Percentiles rank a stretch among this genome's conserved stretches.
These are phyloP conservation scores for Zootermopsis nevadensis DNA, from an alignment of 2,888 invertebrate species.

Conservation along the genomic window DNA sequence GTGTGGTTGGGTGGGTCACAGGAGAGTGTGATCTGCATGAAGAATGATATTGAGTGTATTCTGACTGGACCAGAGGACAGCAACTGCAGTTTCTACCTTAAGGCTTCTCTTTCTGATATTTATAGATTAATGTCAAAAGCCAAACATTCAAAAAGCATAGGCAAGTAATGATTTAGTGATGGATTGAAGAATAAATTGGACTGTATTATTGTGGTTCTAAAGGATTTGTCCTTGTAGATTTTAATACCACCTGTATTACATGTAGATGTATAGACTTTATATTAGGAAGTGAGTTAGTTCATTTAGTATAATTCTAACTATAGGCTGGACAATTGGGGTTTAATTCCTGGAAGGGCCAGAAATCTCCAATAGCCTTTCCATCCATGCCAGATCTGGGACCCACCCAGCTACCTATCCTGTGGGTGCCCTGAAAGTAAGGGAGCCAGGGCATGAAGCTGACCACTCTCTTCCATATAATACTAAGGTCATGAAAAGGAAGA, in stretches of 20 bases:
- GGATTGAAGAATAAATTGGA: neutral
- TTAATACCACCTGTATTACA: no score
- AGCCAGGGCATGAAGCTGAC: no score
- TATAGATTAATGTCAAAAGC: conserved; percentile 8
- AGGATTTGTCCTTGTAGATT: no score
- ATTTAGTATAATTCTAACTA: neutral
- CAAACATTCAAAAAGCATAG: neutral
- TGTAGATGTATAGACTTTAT: neutral
- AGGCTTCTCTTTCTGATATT: conserved; percentile 74
- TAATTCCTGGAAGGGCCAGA: neutral
- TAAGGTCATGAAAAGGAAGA: no score
- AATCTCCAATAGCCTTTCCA: no score
- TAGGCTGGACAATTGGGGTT: neutral
- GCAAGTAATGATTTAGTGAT: neutral
- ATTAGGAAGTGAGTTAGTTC: neutral
- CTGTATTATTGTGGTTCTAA: no score
- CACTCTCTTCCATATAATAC: no score
- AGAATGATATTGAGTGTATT: conserved; percentile 71
- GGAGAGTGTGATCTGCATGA: conserved; percentile 69
- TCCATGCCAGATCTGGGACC: no score
- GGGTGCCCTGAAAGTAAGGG: no score
- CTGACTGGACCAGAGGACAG: conserved; percentile 70
- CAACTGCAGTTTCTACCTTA: conserved; percentile 69
- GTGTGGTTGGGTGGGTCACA: conserved; percentile 68
- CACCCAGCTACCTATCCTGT: no score